A percentile compares a stretch with the other conserved stretches of the same genome.
Evolutionary conservation across 2,797 vertebrate genomes (phyloP).

Genomic region (Anguilla pacifica): DNA sequence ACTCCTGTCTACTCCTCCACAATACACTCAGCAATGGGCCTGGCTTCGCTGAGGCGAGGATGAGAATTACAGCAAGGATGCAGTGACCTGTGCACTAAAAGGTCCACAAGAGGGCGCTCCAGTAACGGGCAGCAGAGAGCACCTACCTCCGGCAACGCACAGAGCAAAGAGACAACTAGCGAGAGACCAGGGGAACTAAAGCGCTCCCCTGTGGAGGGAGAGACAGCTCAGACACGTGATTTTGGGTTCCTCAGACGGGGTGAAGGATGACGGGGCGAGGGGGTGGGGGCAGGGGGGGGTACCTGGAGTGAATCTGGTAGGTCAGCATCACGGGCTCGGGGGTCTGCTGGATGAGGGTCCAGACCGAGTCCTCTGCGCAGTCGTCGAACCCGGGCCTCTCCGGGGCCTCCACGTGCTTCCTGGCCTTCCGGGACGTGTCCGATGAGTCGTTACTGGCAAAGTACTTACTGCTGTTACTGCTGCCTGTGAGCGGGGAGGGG

Average conservation of each 20-base stretch:
- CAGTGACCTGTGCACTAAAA: not conserved
- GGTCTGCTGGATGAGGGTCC: constrained; percentile 77
- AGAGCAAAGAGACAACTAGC: constrained; percentile 5
- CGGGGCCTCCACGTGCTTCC: constrained; percentile 64
- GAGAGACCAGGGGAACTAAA: not conserved
- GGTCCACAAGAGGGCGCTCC: not conserved
- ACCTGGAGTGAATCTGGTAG: constrained; percentile 86
- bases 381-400: constrained; percentile 55
- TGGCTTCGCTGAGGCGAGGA: not conserved
- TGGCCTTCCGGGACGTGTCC: constrained; percentile 68
- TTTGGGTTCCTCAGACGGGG: not conserved
- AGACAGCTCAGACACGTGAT: constrained; percentile 3
- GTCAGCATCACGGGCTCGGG: constrained; percentile 81
- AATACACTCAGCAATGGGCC: not conserved
- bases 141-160: constrained; percentile 6
- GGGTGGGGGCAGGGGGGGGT: constrained; percentile 29
- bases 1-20: not conserved
- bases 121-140: not conserved
- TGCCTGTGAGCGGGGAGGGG: constrained; percentile 65
- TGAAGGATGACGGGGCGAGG: not conserved
- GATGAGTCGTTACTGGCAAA: constrained; percentile 81
- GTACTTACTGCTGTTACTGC: constrained; percentile 81
- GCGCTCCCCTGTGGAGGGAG: not conserved
- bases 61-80: not conserved
- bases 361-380: constrained; percentile 67